Percentiles rank a stretch among this genome's conserved stretches.
These are phyloP conservation scores for Fundulus diaphanus DNA, from an alignment of 2,797 vertebrate genomes.

Conservation along the genomic window DNA sequence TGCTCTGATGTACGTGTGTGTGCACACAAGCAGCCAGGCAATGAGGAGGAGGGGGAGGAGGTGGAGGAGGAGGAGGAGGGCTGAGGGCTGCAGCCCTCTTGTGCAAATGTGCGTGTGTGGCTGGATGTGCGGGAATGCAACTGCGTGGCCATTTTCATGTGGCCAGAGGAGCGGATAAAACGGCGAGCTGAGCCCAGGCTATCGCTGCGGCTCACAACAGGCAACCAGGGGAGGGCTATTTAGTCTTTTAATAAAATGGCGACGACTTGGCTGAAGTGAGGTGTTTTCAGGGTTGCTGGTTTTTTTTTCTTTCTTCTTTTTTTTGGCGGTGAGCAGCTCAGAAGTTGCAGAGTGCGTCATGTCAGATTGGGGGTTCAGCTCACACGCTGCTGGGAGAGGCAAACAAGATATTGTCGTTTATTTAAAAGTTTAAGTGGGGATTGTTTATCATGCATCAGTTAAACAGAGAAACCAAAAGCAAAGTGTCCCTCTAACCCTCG, in stretches of 20 bases:
- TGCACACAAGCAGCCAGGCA: conserved; percentile 44
- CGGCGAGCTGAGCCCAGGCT: conserved; percentile 56
- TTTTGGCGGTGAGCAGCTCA: conserved; percentile 27
- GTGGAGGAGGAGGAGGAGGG: conserved; percentile 3
- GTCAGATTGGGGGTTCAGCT: not conserved
- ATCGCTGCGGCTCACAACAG: conserved; percentile 62
- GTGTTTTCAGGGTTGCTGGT: conserved; percentile 40
- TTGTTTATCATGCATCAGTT: not conserved
- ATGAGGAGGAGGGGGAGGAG: not conserved
- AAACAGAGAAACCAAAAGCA: not conserved
- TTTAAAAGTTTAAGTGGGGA: conserved; percentile 38
- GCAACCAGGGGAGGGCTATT: conserved; percentile 61
- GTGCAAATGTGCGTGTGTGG: conserved; percentile 5
- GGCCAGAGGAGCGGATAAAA: conserved; percentile 64
- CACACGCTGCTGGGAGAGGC: not conserved
- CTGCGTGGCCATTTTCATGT: conserved; percentile 77
- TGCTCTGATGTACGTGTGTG: conserved; percentile 29
- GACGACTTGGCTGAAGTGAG: conserved; percentile 70
- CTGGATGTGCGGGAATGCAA: conserved; percentile 74
- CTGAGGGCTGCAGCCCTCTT: conserved; percentile 36
- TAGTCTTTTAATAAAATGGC: conserved; percentile 77
- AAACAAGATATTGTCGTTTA: not conserved
- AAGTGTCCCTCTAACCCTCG: not conserved
- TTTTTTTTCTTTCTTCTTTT: not conserved
- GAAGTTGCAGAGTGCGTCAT: conserved; percentile 58